Conservation (phyloP, 1,140 invertebrate genomes). For the Ectropis grisescens region DNA sequence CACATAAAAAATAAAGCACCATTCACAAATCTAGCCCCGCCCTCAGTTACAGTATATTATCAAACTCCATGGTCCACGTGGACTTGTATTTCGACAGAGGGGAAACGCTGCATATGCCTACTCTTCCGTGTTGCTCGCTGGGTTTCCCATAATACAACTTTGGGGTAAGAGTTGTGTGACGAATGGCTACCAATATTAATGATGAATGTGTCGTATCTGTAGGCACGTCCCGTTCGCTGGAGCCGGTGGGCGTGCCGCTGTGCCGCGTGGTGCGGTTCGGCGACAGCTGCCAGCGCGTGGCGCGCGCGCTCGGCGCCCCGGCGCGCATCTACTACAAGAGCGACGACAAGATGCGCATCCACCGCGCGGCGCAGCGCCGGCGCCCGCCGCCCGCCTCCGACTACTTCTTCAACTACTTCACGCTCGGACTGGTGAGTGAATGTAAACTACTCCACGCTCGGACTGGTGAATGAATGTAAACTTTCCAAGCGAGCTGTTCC, state of each 20-base stretch:
- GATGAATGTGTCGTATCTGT: too few species aligned
- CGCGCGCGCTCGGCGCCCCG: constrained; percentile 79
- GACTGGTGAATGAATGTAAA: constrained; percentile 86
- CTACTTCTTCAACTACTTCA: constrained; percentile 98
- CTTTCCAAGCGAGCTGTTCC: too few species aligned
- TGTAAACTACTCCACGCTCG: constrained; percentile 94
- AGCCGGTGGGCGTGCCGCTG: constrained; percentile 63
- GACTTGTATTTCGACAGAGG: too few species aligned
- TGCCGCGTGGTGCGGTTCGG: constrained; percentile 82
- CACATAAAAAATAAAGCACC: too few species aligned
- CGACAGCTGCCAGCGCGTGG: constrained; percentile 88
- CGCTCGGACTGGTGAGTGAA: constrained; percentile 88
- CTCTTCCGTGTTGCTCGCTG: too few species aligned
- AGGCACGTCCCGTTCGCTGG: constrained; percentile 55
- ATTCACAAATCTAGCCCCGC: too few species aligned
- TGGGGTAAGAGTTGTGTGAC: neutral
- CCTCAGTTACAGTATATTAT: too few species aligned
- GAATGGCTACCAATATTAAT: too few species aligned
- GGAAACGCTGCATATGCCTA: too few species aligned
- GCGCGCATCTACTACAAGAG: constrained; percentile 93
- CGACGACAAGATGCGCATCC: constrained; percentile 98
- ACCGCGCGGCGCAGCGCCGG: constrained; percentile 86
- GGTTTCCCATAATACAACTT: neutral
- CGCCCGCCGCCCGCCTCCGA: constrained; percentile 84
- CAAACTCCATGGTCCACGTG: too few species aligned